phyloP scores from a whole-genome alignment of 2,888 invertebrate species.

The Cepaea hortensis region DNA sequence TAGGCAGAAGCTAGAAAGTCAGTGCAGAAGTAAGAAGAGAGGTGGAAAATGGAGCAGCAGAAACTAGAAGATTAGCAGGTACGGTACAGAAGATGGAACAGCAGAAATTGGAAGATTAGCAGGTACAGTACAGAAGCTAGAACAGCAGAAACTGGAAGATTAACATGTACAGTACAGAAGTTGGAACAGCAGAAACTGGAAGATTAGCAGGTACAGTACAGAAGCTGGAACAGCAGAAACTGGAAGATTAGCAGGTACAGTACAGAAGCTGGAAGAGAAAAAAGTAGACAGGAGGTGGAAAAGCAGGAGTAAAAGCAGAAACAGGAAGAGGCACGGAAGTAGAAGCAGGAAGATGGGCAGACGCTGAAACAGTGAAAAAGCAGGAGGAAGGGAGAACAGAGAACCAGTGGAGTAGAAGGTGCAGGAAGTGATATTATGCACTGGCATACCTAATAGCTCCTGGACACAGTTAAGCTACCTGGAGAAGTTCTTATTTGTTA shows the following conservation, averaged over 20 bases:
- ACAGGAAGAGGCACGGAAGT: background rate
- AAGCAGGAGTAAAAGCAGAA: slow-evolving; percentile 11
- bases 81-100: too few species aligned
- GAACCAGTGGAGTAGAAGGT: background rate
- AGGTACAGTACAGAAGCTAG: too few species aligned
- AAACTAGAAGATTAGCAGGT: too few species aligned
- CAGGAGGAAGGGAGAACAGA: background rate
- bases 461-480: too few species aligned
- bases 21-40: background rate
- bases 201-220: background rate
- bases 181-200: background rate
- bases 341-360: background rate
- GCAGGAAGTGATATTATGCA: too few species aligned
- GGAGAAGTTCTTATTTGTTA: too few species aligned
- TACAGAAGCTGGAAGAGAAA: background rate
- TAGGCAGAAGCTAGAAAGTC: background rate
- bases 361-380: background rate
- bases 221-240: background rate
- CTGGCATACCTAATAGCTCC: too few species aligned
- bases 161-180: too few species aligned
- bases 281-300: background rate
- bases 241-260: background rate
- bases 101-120: too few species aligned
- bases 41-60: background rate
- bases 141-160: too few species aligned